Evolutionary conservation across 2,797 vertebrate species (phyloP).

Genomic region (Coluber constrictor): DNA sequence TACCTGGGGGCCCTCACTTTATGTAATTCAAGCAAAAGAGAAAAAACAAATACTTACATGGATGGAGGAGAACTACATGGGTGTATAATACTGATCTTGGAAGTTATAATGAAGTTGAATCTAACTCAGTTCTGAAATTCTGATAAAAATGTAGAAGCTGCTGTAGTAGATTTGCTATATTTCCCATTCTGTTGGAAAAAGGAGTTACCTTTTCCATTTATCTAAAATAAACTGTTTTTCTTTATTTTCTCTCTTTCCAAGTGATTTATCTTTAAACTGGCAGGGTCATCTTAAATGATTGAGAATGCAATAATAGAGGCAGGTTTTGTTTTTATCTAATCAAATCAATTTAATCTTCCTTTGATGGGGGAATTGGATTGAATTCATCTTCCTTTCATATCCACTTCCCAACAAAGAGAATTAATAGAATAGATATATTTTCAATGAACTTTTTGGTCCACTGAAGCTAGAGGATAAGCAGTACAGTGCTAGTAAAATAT

Average conservation of each 20-base stretch:
- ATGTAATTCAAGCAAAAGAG: background rate
- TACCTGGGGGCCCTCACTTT: background rate
- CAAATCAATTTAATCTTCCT: background rate
- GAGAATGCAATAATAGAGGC: background rate
- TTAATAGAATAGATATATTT: background rate
- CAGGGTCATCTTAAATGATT: background rate
- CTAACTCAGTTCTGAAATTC: background rate
- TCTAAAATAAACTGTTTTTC: constrained; percentile 9
- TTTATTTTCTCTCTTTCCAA: background rate
- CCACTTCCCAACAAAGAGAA: background rate
- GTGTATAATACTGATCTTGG: background rate
- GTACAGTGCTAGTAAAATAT: background rate
- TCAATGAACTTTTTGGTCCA: background rate
- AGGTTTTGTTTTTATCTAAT: background rate
- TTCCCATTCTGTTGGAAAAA: background rate
- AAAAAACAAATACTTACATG: background rate
- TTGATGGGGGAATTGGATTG: background rate
- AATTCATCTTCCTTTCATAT: background rate
- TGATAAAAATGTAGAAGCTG: background rate
- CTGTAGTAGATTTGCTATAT: background rate
- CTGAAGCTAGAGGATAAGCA: background rate
- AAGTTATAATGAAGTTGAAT: background rate
- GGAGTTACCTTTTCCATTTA: background rate
- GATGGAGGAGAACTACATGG: background rate
- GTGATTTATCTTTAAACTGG: background rate